Evolutionary conservation across 2,888 invertebrate genomes (phyloP), one percentile per base, ranked within the genome.

Genomic region (Rugalucina vietnamica): DNA sequence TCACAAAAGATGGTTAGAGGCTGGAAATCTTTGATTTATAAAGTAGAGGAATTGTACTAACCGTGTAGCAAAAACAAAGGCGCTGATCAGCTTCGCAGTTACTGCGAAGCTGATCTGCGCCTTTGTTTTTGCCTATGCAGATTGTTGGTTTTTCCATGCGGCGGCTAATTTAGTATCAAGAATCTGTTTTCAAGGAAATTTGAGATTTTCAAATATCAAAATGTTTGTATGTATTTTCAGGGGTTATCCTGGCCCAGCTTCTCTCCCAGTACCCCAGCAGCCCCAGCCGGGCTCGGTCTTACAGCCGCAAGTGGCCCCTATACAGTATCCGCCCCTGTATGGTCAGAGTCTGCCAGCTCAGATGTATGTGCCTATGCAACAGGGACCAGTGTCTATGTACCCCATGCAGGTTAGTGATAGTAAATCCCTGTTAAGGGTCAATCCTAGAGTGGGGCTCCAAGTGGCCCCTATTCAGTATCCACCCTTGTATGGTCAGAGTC

Each of bases 351-450:
- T 83, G 76, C 86, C 83, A 14, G 86, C 82, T 78, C 84, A 89
- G 49, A 82, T 87, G 82, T 88, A 86, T 49, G 79, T 88, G 24
- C 86, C 88, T 43, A 86, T 86, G 86, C 88, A 87, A 34, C 86
- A 87, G 76, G 86, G 87, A 14, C 88, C 88, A 21, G 83, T 86
- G 14, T 77, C 84, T 8, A 81, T 80, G 65, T 84, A 84, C 54
- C 78, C 82, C 37, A 85, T 90, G 86, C 88, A 84, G 73, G 85
- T 86, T 72, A 79, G n/a, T n/a, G n/a, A n/a, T n/a, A n/a, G n/a
- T n/a, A n/a, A n/a, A n/a, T n/a, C n/a, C n/a, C n/a, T n/a, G n/a
- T n/a, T n/a, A n/a, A n/a, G 84, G 87, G 0, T 54, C 76, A 39
- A 77, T 88, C 39, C 49, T 88, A 37, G 83, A 86, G 65, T n/a